phyloP scores from a whole-genome alignment of 2,888 invertebrate species.

The Sinopyrophorus schimmeli region DNA sequence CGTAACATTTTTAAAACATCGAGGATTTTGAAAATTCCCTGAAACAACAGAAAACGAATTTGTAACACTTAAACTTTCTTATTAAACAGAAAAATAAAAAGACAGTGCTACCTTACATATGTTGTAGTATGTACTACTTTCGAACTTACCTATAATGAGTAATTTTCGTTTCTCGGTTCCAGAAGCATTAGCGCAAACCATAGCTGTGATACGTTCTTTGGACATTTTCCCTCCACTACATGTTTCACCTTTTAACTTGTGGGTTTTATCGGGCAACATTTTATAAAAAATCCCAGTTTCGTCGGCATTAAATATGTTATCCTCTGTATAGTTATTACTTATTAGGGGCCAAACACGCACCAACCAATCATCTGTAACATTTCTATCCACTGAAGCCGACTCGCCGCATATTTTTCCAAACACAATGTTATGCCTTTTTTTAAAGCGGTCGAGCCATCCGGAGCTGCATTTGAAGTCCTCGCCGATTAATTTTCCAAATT shows the following conservation, averaged over 20 bases:
- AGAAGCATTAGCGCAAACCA: slow-evolving; percentile 34
- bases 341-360: slow-evolving; percentile 3
- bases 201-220: slow-evolving; percentile 39
- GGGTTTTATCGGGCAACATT: slow-evolving; percentile 36
- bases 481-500: slow-evolving; percentile 14
- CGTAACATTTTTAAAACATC: slow-evolving; percentile 21
- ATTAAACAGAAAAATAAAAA: no score
- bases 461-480: slow-evolving; percentile 13
- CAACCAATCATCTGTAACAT: slow-evolving; percentile 12
- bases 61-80: no score
- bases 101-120: no score
- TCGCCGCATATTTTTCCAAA: slow-evolving; percentile 13
- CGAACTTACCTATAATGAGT: slow-evolving; percentile 1
- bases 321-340: neutral
- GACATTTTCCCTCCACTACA: slow-evolving; percentile 42
- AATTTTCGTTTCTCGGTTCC: slow-evolving; percentile 10
- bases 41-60: no score
- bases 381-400: slow-evolving; percentile 4
- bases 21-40: no score
- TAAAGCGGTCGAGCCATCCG: slow-evolving; percentile 16
- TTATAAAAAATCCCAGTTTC: slow-evolving; percentile 9
- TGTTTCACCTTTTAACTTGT: slow-evolving; percentile 40
- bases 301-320: slow-evolving; percentile 12
- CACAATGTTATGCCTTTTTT: slow-evolving; percentile 16
- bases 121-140: no score